Evolutionary conservation across 2,797 vertebrate genomes (phyloP), one percentile per base, ranked within the genome.

Genomic region (Glyptemys insculpta): DNA sequence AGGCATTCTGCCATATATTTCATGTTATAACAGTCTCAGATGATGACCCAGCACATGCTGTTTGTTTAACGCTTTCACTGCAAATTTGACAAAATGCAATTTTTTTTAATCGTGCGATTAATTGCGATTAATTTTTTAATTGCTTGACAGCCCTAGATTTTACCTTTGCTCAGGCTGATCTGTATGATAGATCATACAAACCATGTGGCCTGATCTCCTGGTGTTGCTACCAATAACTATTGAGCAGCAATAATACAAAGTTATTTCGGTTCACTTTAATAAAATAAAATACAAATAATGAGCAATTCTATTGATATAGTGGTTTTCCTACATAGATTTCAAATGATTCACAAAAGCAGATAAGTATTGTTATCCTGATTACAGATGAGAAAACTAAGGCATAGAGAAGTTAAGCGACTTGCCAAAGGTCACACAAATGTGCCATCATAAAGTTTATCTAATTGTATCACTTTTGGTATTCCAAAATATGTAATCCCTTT

Each of bases 161-260:
- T 90, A 86, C 44, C 41, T 52, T 31, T 79, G 12, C n/a, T 31
- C 12, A 62, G 37, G 87, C 85, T 95, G 86, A 84, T 44, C 31
- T 84, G 59, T 72, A 81, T 81, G 83, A 54, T 93, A 8, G 52
- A 52, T 54, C 81, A 23, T 83, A 89, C 78, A 93, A 68, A 12
- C 29, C 72, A 94, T 82, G 56, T 92, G 52, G 50, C 31, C 72
- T n/a, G 49, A 41, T 93, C 90, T 95, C 56, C 37, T 87, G 68
- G 72, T 21, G 31, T 41, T 90, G 57, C 62, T 90, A 95, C 93
- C 94, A 95, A 85, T 84, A 91, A 65, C 29, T 84, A 79, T 91
- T 94, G 83, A 92, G 65, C 84, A 92, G 62, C 29, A 87, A 80
- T 41, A 94, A 82, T 78, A 19, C 31, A 68, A 16, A 29, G 12